Evolutionary conservation across 2,797 vertebrate species (phyloP).

Genomic region (Discoglossus pictus): DNA sequence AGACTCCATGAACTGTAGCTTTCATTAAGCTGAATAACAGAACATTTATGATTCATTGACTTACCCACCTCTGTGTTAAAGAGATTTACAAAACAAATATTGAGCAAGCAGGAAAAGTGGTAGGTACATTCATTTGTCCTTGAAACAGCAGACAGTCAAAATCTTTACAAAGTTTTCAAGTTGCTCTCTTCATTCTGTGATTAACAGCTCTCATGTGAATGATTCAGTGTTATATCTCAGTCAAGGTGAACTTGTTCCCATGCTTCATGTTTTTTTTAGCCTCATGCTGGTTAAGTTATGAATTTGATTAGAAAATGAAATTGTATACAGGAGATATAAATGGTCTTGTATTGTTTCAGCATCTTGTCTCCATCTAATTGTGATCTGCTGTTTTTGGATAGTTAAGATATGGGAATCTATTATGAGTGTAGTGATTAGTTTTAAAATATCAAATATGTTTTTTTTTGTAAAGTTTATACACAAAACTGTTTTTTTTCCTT

Average conservation of each 20-base stretch:
- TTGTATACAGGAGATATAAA: conserved; percentile 61
- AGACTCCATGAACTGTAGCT: not conserved
- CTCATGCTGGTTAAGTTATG: conserved; percentile 63
- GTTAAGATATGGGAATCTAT: too few species aligned
- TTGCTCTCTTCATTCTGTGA: conserved; percentile 21
- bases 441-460: too few species aligned
- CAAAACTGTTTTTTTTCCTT: too few species aligned
- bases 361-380: conserved; percentile 44
- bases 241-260: conserved; percentile 57
- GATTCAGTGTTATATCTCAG: conserved; percentile 57
- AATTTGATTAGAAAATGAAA: conserved; percentile 68
- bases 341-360: conserved; percentile 59
- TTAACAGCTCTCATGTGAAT: conserved; percentile 43
- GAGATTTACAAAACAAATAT: not conserved
- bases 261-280: conserved; percentile 57
- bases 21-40: not conserved
- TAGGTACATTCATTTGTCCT: conserved; percentile 19
- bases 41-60: not conserved
- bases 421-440: too few species aligned
- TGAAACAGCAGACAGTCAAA: conserved; percentile 2
- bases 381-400: not conserved
- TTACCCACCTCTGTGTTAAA: not conserved
- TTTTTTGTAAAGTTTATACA: too few species aligned
- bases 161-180: conserved; percentile 14
- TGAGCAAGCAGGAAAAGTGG: not conserved